Evolutionary conservation across 2,888 invertebrate genomes (phyloP).

Genomic region (Oligia latruncula): DNA sequence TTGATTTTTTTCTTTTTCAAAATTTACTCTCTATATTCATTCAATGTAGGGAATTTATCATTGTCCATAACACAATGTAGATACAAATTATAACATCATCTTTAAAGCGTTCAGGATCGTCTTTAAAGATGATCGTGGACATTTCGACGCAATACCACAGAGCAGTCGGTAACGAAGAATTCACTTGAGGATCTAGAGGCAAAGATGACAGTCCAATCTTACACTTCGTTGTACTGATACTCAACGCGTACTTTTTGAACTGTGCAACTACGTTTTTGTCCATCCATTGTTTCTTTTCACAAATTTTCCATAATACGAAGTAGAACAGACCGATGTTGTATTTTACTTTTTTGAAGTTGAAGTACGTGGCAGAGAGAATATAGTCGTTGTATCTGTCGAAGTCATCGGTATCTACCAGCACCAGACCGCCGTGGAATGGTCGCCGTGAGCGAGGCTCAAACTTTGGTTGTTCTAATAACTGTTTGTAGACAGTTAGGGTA

Average conservation of each 20-base stretch:
- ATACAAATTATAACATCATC: slow-evolving; percentile 24
- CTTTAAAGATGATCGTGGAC: slow-evolving; percentile 71
- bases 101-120: slow-evolving; percentile 63
- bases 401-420: slow-evolving; percentile 68
- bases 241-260: slow-evolving; percentile 71
- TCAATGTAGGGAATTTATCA: slow-evolving; percentile 21
- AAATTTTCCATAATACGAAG: slow-evolving; percentile 74
- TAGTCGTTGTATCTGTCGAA: slow-evolving; percentile 78
- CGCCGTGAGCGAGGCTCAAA: slow-evolving; percentile 73
- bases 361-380: slow-evolving; percentile 75
- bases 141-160: slow-evolving; percentile 75
- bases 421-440: slow-evolving; percentile 73
- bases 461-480: slow-evolving; percentile 65
- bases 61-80: slow-evolving; percentile 20
- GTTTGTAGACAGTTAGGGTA: slow-evolving; percentile 74
- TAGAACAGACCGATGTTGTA: slow-evolving; percentile 75
- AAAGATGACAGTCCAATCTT: slow-evolving; percentile 72
- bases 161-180: slow-evolving; percentile 68
- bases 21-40: slow-evolving; percentile 21
- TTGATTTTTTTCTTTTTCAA: slow-evolving; percentile 32
- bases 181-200: slow-evolving; percentile 71
- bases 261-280: slow-evolving; percentile 72
- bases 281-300: slow-evolving; percentile 77
- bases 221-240: slow-evolving; percentile 68
- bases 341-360: slow-evolving; percentile 70